A percentile compares a stretch with the other conserved stretches of the same genome.
These are phyloP conservation scores for Chanos chanos DNA, from an alignment of 2,797 vertebrate species.

Conservation along the genomic window DNA sequence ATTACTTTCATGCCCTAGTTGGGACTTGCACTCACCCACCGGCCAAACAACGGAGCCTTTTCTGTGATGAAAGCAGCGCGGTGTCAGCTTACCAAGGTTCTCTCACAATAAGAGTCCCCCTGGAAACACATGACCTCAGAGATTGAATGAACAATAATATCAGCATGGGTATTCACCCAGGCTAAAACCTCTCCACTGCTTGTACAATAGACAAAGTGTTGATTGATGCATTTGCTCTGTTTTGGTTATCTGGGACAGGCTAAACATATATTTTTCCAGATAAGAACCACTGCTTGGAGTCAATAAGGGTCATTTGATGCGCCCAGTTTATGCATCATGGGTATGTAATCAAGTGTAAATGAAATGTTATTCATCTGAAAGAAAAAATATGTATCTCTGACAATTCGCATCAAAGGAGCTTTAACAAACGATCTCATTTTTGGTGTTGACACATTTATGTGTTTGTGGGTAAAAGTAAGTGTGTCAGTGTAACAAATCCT, in stretches of 20 bases:
- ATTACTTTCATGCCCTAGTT: conserved; percentile 30
- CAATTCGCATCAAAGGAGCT: not conserved
- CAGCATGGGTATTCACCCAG: not conserved
- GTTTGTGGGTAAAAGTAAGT: conserved; percentile 22
- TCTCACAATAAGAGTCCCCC: conserved; percentile 54
- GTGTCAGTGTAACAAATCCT: conserved; percentile 56
- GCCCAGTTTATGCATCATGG: too few relatives aligned
- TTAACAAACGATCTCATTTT: not conserved
- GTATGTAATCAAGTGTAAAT: too few relatives aligned
- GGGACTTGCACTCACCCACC: conserved; percentile 16
- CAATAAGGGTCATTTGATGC: too few relatives aligned
- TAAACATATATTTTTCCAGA: not conserved
- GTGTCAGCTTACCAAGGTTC: conserved; percentile 57
- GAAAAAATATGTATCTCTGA: not conserved
- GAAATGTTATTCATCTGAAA: not conserved
- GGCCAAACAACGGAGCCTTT: conserved; percentile 56
- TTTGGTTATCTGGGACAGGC: not conserved
- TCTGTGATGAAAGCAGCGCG: conserved; percentile 54
- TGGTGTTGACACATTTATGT: conserved; percentile 15
- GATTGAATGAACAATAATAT: conserved; percentile 46
- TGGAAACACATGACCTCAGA: conserved; percentile 54
- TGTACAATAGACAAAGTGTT: not conserved
- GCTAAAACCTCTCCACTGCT: not conserved
- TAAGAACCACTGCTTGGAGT: too few relatives aligned
- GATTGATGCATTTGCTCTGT: conserved; percentile 8